Percentiles rank a stretch among this genome's conserved stretches.
Conservation (phyloP, 2,113 vertebrate species). For the Ictidomys tridecemlineatus region DNA sequence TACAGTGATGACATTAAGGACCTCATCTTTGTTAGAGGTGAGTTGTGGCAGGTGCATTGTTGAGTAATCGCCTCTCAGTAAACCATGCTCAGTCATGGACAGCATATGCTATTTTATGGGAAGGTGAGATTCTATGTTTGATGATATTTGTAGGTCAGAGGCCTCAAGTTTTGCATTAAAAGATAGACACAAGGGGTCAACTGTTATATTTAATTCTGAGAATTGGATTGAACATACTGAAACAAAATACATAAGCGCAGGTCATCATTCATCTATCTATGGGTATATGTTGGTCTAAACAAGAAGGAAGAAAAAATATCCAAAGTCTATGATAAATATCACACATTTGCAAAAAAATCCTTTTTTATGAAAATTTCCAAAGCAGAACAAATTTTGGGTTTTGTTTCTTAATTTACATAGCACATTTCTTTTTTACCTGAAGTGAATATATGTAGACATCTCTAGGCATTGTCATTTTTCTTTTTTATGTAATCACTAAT, state of each 20-base stretch:
- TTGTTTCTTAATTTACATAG: not conserved
- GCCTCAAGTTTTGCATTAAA: not conserved
- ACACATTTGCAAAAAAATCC: not conserved
- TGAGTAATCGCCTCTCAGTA: not conserved
- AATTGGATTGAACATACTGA: not conserved
- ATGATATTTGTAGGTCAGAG: not conserved
- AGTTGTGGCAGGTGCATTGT: not conserved
- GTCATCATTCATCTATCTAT: not conserved
- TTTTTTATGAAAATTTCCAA: too few relatives aligned
- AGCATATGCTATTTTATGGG: not conserved
- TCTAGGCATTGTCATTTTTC: not conserved
- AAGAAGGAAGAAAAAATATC: not conserved
- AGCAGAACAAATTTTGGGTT: not conserved
- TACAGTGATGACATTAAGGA: not conserved
- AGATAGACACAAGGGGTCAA: not conserved
- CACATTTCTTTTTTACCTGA: not conserved
- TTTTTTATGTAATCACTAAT: not conserved
- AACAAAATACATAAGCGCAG: not conserved
- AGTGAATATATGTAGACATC: not conserved
- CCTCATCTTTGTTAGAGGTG: not conserved
- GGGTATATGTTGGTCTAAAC: not conserved
- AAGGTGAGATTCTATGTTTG: not conserved
- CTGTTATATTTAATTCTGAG: not conserved
- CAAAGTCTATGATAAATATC: not conserved
- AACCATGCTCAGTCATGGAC: not conserved